phyloP scores from a whole-genome alignment of 2,888 invertebrate genomes.

The Melanotus villosus region DNA sequence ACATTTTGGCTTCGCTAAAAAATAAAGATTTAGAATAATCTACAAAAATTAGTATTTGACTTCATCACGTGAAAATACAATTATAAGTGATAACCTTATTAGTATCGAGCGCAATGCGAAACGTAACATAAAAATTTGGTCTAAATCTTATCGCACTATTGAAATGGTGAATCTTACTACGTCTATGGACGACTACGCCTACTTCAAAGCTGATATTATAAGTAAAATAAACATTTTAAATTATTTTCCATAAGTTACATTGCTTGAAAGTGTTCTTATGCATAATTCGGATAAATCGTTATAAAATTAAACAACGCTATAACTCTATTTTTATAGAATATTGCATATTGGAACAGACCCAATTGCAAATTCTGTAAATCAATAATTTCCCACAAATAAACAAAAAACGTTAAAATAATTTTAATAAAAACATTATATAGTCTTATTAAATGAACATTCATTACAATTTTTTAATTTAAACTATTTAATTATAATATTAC shows the following conservation, averaged over 20 bases:
- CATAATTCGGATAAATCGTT: too few relatives aligned
- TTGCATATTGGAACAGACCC: not conserved
- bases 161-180: constrained; percentile 8
- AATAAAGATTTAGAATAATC: not conserved
- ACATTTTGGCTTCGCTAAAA: constrained; percentile 71
- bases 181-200: constrained; percentile 29
- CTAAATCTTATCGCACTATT: constrained; percentile 34
- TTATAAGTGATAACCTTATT: constrained; percentile 10
- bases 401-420: too few relatives aligned
- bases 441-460: too few relatives aligned
- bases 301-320: too few relatives aligned
- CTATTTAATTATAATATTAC: not conserved
- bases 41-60: not conserved
- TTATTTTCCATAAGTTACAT: not conserved
- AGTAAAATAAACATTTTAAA: not conserved
- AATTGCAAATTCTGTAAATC: constrained; percentile 2
- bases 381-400: not conserved
- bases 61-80: constrained; percentile 45
- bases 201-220: not conserved
- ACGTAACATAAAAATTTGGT: not conserved
- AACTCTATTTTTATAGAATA: not conserved
- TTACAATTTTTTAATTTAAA: too few relatives aligned
- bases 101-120: not conserved
- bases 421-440: not conserved
- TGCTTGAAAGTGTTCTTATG: not conserved